These are phyloP conservation scores for Tyto alba DNA, from an alignment of 2,113 vertebrate genomes.

Conservation along the genomic window DNA sequence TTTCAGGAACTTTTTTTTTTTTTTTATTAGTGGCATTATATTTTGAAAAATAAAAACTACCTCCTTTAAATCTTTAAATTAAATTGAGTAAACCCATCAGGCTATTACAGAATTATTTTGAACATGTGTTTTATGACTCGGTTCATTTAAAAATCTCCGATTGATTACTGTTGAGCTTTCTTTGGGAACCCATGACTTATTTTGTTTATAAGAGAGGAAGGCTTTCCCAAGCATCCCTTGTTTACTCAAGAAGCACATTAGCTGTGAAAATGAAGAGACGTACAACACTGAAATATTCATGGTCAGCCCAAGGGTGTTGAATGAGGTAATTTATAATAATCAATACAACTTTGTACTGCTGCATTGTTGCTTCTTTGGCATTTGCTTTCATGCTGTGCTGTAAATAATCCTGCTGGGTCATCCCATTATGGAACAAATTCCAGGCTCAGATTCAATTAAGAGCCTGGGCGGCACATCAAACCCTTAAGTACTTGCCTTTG, in stretches of 20 bases:
- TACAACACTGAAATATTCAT: slow-evolving; percentile 46
- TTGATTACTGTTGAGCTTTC: neutral
- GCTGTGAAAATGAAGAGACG: neutral
- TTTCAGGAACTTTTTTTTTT: neutral
- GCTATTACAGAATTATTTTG: neutral
- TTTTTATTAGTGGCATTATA: neutral
- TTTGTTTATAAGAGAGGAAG: neutral
- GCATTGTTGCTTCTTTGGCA: neutral
- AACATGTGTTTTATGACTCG: neutral
- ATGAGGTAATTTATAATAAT: slow-evolving; percentile 27
- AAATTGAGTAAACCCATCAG: too few species aligned
- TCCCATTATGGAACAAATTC: neutral
- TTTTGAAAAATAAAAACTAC: neutral
- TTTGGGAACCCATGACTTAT: neutral
- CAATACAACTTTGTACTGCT: slow-evolving; percentile 10
- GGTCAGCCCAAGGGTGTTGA: slow-evolving; percentile 11
- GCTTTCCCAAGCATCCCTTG: neutral
- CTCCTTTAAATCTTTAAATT: neutral
- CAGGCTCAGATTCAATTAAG: neutral
- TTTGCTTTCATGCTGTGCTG: slow-evolving; percentile 10
- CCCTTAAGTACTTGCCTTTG: neutral
- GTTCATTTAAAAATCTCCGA: neutral
- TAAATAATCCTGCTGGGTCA: slow-evolving; percentile 43
- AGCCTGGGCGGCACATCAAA: neutral
- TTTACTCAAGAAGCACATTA: slow-evolving; percentile 47